Evolutionary conservation across 2,888 invertebrate species (phyloP), one percentile per base, ranked within the genome.

Genomic region (Andrena marginata): DNA sequence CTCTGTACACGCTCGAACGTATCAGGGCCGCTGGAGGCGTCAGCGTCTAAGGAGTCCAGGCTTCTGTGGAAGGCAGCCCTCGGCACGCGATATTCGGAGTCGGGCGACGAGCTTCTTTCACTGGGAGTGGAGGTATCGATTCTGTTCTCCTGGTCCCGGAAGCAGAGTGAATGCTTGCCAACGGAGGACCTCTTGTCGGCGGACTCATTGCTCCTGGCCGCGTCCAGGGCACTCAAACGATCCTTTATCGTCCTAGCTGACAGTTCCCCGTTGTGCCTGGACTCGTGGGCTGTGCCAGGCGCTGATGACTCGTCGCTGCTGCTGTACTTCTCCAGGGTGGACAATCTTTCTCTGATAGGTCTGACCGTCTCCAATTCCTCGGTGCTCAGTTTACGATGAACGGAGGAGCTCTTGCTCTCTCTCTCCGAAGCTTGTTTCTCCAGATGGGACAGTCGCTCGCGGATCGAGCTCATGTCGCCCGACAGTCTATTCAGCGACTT

Each of bases 1-100:
- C 96, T 96, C 93, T 96, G 96, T 70, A 96, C 95, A 85, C 96
- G 95, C 87, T 96, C 96, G 87, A 96, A 96, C 6, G 95, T 96
- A 42, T 96, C 94, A 1, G 93, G 93, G 0, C 93, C 93, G 56
- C 93, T 93, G 2, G 93, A 92, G 0, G 92, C 95, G 87, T 96
- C 96, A 26, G 96, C 96, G 85, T 96, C 96, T 85, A 96, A 94
- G 72, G 96, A 96, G 85, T 96, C 96, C 73, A 96, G 93, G 73
- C 96, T 96, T 31, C 96, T 95, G 90, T 96, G 96, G 87, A 96
- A 96, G 82, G 92, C 89, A 0, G 94, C 91, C 62, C 91, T 87
- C 1, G 92, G 89, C 26, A 87, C 91, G 13, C 92, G 90, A 54
- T 94, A 93, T 49, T 94, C 93, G 7, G 93, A 92, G 69, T 94